Evolutionary conservation across 1,140 invertebrate species (phyloP), one percentile per base, ranked within the genome.

Genomic region (Cepaea nemoralis): DNA sequence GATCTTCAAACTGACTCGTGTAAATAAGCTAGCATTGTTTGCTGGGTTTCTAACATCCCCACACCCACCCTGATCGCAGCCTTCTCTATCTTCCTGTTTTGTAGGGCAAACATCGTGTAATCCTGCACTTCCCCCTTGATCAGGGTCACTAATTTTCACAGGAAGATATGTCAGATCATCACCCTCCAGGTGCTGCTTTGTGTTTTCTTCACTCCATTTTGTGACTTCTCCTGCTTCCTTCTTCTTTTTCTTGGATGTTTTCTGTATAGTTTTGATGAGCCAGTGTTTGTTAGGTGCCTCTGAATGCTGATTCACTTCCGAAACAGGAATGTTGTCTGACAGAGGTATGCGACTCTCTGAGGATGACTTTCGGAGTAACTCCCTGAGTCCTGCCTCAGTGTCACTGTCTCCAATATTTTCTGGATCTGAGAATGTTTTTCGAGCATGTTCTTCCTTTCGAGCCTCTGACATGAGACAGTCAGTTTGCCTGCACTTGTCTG

Each of bases 1-100:
- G 10, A 89, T 80, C 78, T 88, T 88, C 6, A 84, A 77, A 84
- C 88, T 89, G 82, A 89, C 87, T 70, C 86, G 77, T 0, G 85
- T 75, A n/a, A 89, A 83, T 63, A 89, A 86, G 45, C 83, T 83
- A 75, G 81, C 83, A 42, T 59, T 74, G 59, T 80, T 48, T 42
- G 22, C 79, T 42, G 73, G 76, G 16, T 39, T 67, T 22, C 55
- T 77, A 35, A 39, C 69, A 66, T 55, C 81, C 14, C 59, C 81
- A 12, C 75, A 69, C 2, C 40, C 39, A 8, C 1, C 27, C 37
- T 78, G 63, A 1, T 12, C 55, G 22, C 31, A 35, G 42, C 45
- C 55, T 59, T 77, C 69, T n/a, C 37, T 69, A 6, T 80, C 74
- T 70, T 81, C 81, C 73, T 66, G 55, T 42, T 75, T 33, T 42